Percentiles rank a stretch among this genome's conserved stretches.
These are phyloP conservation scores for Syrmaticus mikado DNA, from an alignment of 2,113 vertebrate genomes.

Conservation along the genomic window DNA sequence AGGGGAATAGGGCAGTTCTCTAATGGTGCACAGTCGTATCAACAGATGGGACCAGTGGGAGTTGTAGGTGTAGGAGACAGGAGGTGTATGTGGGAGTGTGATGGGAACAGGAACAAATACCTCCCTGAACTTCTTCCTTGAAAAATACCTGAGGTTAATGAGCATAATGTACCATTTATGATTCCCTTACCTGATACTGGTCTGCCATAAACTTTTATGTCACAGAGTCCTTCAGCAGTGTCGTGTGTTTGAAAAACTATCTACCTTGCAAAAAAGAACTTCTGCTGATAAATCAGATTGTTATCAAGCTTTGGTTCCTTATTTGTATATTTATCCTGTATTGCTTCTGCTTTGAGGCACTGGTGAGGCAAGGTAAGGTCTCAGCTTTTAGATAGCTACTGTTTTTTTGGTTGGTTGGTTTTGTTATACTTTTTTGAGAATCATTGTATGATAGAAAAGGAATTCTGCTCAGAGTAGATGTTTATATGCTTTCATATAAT, in stretches of 20 bases:
- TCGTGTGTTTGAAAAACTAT: not conserved
- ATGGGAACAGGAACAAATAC: not conserved
- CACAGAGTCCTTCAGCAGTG: not conserved
- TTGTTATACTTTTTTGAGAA: too few species aligned
- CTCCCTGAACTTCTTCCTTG: not conserved
- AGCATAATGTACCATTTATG: not conserved
- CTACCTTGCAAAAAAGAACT: not conserved
- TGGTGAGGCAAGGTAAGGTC: not conserved
- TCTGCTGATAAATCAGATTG: not conserved
- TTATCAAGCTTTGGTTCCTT: not conserved
- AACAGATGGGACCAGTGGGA: not conserved
- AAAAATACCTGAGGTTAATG: not conserved
- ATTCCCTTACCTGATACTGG: not conserved
- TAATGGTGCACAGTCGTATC: not conserved
- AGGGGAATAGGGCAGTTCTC: not conserved
- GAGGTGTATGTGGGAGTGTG: not conserved
- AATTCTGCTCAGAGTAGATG: not conserved
- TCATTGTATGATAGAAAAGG: not conserved
- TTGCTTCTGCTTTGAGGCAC: not conserved
- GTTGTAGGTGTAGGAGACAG: not conserved
- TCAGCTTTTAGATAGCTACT: not conserved
- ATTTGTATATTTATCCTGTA: not conserved
- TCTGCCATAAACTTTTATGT: not conserved
- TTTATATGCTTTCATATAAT: not conserved
- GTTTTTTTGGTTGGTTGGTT: too few species aligned